Base-by-base conservation (phyloP, 2,888 invertebrate species). In the Pelosia muscerda region DNA sequence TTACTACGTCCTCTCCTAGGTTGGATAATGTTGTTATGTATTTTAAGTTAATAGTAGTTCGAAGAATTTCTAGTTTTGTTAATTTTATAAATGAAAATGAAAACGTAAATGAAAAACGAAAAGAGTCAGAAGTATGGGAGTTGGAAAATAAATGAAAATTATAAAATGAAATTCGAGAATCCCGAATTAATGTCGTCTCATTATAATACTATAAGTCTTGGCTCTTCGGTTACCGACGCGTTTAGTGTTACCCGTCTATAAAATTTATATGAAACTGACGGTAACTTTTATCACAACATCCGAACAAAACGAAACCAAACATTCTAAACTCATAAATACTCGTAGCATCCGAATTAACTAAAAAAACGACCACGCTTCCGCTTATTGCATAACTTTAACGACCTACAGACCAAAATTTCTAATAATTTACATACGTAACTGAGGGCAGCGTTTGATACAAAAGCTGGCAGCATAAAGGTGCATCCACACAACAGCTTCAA, bases 401-500 rank as follows among this genome's bases (percentile, higher is more conserved):
- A 22, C 11, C 23, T 13, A 34, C 11, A 19, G 28, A 59, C 23
- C 26, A 38, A 38, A 59, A 59, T 34, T 38, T 59, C 59, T 59
- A 59, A 59, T 59, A n/a, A 22, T 38, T 34, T 58, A 22, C 58
- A 59, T 59, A 59, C 22, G 59, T 59, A 59, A 59, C 59, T 38
- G 19, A 26, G 9, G 57, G 31, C 31, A 57, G 26, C 26, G 2
- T 57, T 57, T 57, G 26, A 28, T 57, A 57, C 26, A 28, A 57
- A 57, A 26, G 22, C 54, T 25, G 25, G n/a, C 25, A n/a, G 10
- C 26, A 10, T 57, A 57, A 31, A 49, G 49, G 49, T 49, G 9
- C 49, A n/a, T 49, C n/a, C 49, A 49, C 49, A 49, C n/a, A n/a
- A 49, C 8, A 49, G 9, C 6, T 19, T 49, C n/a, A 19, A 49